These are phyloP conservation scores for Drosophila birchii DNA, from an alignment of 2,888 invertebrate genomes.

Conservation along the genomic window DNA sequence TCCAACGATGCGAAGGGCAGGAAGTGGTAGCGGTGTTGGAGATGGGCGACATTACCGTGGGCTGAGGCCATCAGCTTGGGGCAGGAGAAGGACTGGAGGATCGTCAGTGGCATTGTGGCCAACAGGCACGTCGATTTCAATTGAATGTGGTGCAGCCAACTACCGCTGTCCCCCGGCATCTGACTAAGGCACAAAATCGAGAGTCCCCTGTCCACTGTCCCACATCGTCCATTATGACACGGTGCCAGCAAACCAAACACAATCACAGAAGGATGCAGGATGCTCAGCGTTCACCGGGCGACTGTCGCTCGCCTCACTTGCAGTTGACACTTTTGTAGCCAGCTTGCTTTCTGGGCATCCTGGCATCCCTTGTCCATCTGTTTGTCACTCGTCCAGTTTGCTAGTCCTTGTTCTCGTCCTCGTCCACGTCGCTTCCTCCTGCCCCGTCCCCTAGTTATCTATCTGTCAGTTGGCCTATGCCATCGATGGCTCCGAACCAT, in stretches of 20 bases:
- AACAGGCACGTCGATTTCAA: slow-evolving; percentile 79
- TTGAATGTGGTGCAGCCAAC: slow-evolving; percentile 74
- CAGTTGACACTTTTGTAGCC: slow-evolving; percentile 71
- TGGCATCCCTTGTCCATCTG: slow-evolving; percentile 33
- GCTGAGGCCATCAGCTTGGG: slow-evolving; percentile 20
- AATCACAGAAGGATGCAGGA: slow-evolving; percentile 58
- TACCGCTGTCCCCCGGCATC: slow-evolving; percentile 35
- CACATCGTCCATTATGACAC: slow-evolving; percentile 68
- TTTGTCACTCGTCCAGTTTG: slow-evolving; percentile 36
- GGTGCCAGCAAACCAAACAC: slow-evolving; percentile 69
- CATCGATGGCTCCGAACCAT: slow-evolving; percentile 43
- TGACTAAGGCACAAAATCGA: slow-evolving; percentile 8
- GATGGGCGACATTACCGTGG: slow-evolving; percentile 15
- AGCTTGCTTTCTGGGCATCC: slow-evolving; percentile 13
- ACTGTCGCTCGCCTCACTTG: slow-evolving; percentile 51
- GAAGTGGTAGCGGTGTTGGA: neutral
- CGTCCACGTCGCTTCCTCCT: slow-evolving; percentile 48
- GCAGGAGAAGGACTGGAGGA: slow-evolving; percentile 24
- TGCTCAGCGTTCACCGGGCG: slow-evolving; percentile 8
- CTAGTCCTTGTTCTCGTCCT: slow-evolving; percentile 5
- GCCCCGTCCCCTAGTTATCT: slow-evolving; percentile 46
- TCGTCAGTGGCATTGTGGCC: slow-evolving; percentile 72
- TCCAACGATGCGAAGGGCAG: neutral
- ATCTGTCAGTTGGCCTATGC: slow-evolving; percentile 61
- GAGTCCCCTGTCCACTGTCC: slow-evolving; percentile 25